Base-by-base conservation (phyloP, 2,888 invertebrate genomes). In the Aromia moschata region DNA sequence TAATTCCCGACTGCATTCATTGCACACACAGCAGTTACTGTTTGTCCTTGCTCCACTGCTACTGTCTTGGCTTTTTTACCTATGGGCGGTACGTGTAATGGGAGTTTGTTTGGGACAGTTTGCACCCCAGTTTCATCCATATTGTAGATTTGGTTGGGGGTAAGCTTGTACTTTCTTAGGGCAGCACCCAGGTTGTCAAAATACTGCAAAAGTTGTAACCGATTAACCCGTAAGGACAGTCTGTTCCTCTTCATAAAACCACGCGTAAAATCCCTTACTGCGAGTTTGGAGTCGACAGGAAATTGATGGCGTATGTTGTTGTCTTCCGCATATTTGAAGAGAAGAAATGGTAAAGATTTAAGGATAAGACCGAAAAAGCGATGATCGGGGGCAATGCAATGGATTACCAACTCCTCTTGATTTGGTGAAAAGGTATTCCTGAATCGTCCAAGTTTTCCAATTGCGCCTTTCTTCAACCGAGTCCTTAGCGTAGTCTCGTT, bases 111-210 rank as follows among this genome's bases (percentile, higher is more conserved):
- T 25, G 68, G 66, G 20, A 69, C 67, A 43, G 70, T 67, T 17
- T 69, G 68, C 18, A 72, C 7, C 1, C 53, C 53, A 4, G 18
- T 60, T 56, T 56, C 46, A 41, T 60, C 60, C 30, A 55, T 33
- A 56, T 70, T 73, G 47, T 63, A 70, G 25, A 74, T 73, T 31
- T 62, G 55, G 44, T 70, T 65, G 12, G 69, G 49, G 1, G 69
- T 61, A 15, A 72, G 59, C 30, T 69, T 65, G 40, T 58, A 58
- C 58, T 60, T 56, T 12, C 46, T 31, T n/a, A 49, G 15, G 14
- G 33, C 37, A 10, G 30, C 5, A 14, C 44, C 16, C 41, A 63
- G 57, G 46, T 47, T 47, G 16, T 56, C 40, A 18, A 60, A 57
- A 57, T 57, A 57, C 18, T 60, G 55, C 17, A 31, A 18, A n/a